Base-by-base conservation (phyloP, 1,140 invertebrate genomes). In the Chrysomallon squamiferum region DNA sequence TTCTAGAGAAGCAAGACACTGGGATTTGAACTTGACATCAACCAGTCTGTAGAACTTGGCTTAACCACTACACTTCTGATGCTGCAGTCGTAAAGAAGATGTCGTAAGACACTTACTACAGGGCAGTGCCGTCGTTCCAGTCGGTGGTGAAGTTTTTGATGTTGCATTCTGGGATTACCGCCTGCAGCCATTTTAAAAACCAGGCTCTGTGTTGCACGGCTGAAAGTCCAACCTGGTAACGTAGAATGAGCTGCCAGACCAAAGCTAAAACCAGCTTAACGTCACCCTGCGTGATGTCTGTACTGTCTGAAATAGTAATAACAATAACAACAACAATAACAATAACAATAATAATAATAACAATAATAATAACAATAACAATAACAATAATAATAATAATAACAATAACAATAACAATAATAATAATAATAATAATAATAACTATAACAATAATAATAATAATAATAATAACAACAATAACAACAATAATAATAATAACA, bases 281-380 rank as follows among this genome's bases (percentile, higher is more conserved):
- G 86, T 98, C 98, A 59, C 96, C 95, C 86, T 96, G 96, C 9
- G 97, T 93, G 66, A 99, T 97, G 84, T 98, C 96, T 63, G 95
- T 93, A 85, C 96, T 97, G 71, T 95, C 95, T 96, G 86, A 58
- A 90, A 90, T 57, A 50, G 5, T 6, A n/a, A n/a, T 6, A 7
- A 50, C 18, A 50, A 50, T 43, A n/a, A 3, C 22, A 9, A 6
- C 9, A 9, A 43, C 41, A 43, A 43, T 43, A 11, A 43, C 41
- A 11, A 43, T n/a, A 13, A 43, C 41, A 11, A n/a, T n/a, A 11
- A 43, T 43, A 11, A 43, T 43, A 11, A 43, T 43, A 11, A 1
- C n/a, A 11, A 43, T 43, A 11, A 43, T 43, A 11, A 43, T 43
- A 11, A 43, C n/a, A 11, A 43, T 43, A 11, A 43, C n/a, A 11